These are phyloP conservation scores for Drosophila phalerata DNA, from an alignment of 2,888 invertebrate genomes.

Conservation along the genomic window DNA sequence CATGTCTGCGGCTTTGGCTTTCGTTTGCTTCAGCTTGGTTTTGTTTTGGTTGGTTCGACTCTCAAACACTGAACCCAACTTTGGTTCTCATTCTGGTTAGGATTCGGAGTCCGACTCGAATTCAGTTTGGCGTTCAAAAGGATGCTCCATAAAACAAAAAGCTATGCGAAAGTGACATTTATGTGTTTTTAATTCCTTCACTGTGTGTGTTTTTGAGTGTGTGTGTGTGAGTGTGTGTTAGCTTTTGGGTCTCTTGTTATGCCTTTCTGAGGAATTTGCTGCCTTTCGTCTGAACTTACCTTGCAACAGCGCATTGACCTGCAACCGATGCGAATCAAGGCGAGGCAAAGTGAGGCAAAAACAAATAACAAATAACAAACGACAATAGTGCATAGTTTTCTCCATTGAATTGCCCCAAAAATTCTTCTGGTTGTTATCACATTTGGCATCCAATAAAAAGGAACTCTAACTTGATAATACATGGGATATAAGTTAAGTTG, in stretches of 20 bases:
- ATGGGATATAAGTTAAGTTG: not conserved
- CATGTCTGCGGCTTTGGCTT: conserved; percentile 62
- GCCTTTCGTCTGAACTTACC: conserved; percentile 64
- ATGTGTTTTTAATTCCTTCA: conserved; percentile 77
- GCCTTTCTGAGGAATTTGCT: conserved; percentile 64
- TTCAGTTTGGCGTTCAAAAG: conserved; percentile 40
- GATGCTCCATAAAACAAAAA: conserved; percentile 78
- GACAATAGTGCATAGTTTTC: conserved; percentile 34
- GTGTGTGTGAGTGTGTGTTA: not conserved
- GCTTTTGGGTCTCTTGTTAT: conserved; percentile 45
- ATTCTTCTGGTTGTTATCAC: not conserved
- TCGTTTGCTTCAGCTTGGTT: conserved; percentile 31
- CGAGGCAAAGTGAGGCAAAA: not conserved
- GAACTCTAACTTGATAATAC: conserved; percentile 2
- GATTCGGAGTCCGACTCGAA: conserved; percentile 9
- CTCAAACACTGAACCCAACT: conserved; percentile 6
- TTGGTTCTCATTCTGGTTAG: conserved; percentile 13
- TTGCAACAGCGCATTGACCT: conserved; percentile 75
- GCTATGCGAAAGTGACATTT: conserved; percentile 77
- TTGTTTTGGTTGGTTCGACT: conserved; percentile 22
- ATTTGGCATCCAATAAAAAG: not conserved
- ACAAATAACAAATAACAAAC: conserved; percentile 6
- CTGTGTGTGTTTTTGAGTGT: conserved; percentile 11
- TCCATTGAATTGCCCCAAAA: not conserved
- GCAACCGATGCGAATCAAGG: conserved; percentile 15